Percentiles rank a stretch among this genome's conserved stretches.
Evolutionary conservation across 2,797 vertebrate species (phyloP).

Genomic region (Notoglanidium macrostoma): DNA sequence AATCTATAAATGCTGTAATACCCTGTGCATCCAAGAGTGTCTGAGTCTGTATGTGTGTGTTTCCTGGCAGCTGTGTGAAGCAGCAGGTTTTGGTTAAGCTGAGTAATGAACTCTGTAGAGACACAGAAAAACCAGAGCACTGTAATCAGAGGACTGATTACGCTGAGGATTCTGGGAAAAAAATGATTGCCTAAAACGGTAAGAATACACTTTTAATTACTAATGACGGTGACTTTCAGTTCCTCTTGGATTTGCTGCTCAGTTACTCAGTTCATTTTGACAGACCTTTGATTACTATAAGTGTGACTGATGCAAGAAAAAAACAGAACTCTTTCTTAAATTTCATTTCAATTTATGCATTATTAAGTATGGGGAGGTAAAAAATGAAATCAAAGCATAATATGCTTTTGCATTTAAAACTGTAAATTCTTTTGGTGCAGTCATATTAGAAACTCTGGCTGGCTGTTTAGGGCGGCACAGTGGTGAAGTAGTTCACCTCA

Average conservation of each 20-base stretch:
- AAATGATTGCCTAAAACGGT: background rate
- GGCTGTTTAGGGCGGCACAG: too few relatives aligned
- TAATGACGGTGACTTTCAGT: background rate
- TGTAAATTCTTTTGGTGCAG: background rate
- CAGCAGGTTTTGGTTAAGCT: slow-evolving; percentile 61
- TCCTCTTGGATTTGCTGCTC: slow-evolving; percentile 5
- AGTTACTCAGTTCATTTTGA: background rate
- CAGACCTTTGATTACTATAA: background rate
- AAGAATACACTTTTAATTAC: slow-evolving; percentile 12
- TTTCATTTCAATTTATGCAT: background rate
- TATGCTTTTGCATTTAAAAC: background rate
- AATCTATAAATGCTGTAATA: slow-evolving; percentile 16
- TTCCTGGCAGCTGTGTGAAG: slow-evolving; percentile 16
- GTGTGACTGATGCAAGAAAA: background rate
- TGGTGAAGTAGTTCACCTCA: too few relatives aligned
- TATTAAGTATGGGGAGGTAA: background rate
- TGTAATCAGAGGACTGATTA: slow-evolving; percentile 61
- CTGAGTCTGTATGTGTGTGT: background rate
- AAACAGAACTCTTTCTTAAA: background rate
- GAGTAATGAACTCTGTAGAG: slow-evolving; percentile 63
- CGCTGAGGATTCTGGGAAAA: slow-evolving; percentile 45
- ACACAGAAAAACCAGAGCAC: slow-evolving; percentile 29
- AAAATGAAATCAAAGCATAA: background rate
- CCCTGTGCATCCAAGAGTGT: slow-evolving; percentile 17
- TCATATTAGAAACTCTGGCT: background rate